These are phyloP conservation scores for Xerus inauris DNA, from an alignment of 2,113 vertebrate species.

Conservation along the genomic window DNA sequence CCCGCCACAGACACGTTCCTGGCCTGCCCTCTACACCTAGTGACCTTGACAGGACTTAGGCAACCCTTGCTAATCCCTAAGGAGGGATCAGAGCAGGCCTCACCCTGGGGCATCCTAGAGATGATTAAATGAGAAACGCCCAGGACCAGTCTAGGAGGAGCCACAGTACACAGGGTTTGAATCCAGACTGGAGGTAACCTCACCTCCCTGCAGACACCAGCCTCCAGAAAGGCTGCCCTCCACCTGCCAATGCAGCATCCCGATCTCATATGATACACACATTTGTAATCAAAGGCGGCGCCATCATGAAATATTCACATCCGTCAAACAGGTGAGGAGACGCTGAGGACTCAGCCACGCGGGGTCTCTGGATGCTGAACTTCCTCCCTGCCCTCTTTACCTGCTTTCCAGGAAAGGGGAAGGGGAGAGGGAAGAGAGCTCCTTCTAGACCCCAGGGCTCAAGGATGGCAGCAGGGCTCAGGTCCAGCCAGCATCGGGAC, in stretches of 20 bases:
- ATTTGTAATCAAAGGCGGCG: not conserved
- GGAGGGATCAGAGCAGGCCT: not conserved
- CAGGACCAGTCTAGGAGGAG: not conserved
- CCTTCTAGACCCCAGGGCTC: not conserved
- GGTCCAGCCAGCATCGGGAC: fast-evolving
- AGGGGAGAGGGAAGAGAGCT: not conserved
- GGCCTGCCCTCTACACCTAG: not conserved
- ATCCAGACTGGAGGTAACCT: not conserved
- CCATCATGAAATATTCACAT: not conserved
- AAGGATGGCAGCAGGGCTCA: not conserved
- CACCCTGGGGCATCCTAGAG: not conserved
- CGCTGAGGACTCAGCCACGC: not conserved
- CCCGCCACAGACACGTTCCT: not conserved
- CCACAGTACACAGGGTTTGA: not conserved
- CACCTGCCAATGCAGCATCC: fast-evolving
- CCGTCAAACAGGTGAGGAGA: not conserved
- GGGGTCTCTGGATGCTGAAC: fast-evolving
- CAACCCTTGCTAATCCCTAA: not conserved
- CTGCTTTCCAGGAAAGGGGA: not conserved
- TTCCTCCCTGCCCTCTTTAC: not conserved
- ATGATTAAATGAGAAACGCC: not conserved
- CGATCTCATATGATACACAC: not conserved
- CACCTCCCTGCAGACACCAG: not conserved
- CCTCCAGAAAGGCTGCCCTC: not conserved
- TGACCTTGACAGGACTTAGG: constrained; percentile 50